Conservation (phyloP, 2,888 invertebrate genomes). For the Colostygia pectinataria region DNA sequence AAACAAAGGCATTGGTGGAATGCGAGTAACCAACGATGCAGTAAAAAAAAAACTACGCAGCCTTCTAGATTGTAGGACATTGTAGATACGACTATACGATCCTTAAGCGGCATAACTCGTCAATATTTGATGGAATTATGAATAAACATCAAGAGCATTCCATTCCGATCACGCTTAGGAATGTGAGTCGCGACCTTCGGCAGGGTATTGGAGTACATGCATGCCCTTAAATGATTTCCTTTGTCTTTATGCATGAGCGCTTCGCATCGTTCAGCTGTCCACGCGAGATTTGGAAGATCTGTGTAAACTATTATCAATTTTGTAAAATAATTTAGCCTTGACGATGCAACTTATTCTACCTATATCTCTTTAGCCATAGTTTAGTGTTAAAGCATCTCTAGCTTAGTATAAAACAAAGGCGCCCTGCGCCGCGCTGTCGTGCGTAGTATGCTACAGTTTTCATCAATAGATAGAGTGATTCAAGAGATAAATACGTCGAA, state of each 20-base stretch:
- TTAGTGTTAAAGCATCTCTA: no score
- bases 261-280: constrained; percentile 15
- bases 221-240: constrained; percentile 48
- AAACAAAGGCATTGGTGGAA: constrained; percentile 7
- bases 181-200: constrained; percentile 50
- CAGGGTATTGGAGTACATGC: constrained; percentile 40
- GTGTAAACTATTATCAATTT: no score
- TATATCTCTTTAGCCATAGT: no score
- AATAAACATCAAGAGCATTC: constrained; percentile 23
- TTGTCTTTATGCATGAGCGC: constrained; percentile 46
- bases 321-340: no score
- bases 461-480: no score
- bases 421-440: no score
- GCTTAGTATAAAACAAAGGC: no score
- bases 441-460: no score
- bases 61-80: constrained; percentile 26
- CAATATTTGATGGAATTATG: constrained; percentile 38
- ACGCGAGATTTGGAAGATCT: constrained; percentile 4
- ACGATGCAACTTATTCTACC: no score
- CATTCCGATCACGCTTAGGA: constrained; percentile 45
- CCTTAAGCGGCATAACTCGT: constrained; percentile 27
- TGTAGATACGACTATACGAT: constrained; percentile 32
- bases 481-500: no score
- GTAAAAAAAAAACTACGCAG: constrained; percentile 26
- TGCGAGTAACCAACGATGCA: constrained; percentile 19